Evolutionary conservation across 2,113 vertebrate genomes (phyloP), one percentile per base, ranked within the genome.

Genomic region (Procavia capensis): DNA sequence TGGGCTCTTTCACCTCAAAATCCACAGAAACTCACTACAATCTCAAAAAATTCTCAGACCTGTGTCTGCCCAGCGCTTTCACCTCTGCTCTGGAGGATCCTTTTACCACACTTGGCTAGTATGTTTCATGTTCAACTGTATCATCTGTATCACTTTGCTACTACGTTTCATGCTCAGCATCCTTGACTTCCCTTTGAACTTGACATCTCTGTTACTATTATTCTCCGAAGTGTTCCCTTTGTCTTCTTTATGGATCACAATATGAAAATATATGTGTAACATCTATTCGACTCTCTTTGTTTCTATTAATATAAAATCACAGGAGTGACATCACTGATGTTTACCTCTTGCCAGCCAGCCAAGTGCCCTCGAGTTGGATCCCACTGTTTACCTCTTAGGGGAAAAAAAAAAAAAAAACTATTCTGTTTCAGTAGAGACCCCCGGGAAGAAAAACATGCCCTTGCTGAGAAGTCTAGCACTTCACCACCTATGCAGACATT

Each of bases 391-490:
- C n/a, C n/a, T n/a, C n/a, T n/a, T n/a, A n/a, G n/a, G n/a, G n/a
- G n/a, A n/a, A n/a, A n/a, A n/a, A n/a, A n/a, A n/a, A n/a, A n/a
- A n/a, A n/a, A n/a, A n/a, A n/a, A n/a, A n/a, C n/a, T n/a, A n/a
- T 91, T 90, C 79, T 90, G 83, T 75, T 96, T 88, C 57, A 41
- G 27, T 36, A 78, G 79, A 66, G n/a, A 83, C 45, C 2, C 82
- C 34, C 6, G 5, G n/a, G 45, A 87, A 95, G 79, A 88, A 29
- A 89, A 39, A 50, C 8, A 0, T 8, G n/a, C 17, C 50, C 81
- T 75, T 41, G 68, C 87, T 79, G 85, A 93, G 95, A 92, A 83
- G 79, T 95, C 93, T 88, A 64, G 90, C 61, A 34, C 85, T 88
- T 85, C 1, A 1, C 19, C 39, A 75, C 41, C 25, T 8, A 79